Evolutionary conservation across 2,113 vertebrate species (phyloP), one percentile per base, ranked within the genome.

Genomic region (Laticauda colubrina): DNA sequence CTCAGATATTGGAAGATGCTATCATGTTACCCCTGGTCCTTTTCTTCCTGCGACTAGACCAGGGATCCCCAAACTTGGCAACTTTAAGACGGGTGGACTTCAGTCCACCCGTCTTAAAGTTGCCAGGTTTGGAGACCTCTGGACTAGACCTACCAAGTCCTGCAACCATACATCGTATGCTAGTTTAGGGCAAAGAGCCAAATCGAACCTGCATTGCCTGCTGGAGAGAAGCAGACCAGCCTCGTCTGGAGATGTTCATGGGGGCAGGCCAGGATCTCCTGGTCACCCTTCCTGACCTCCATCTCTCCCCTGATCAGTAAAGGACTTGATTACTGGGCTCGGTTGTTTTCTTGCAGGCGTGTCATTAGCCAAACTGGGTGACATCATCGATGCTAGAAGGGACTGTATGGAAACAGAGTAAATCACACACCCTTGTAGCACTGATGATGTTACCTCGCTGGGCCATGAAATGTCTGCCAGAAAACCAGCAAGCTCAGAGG

Each of bases 221-320:
- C 29, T 14, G 64, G 29, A 15, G 64, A n/a, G 29, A 69, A 64
- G 61, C 61, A 64, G 29, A 5, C 4, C 61, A 18, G 64, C 26
- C 64, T n/a, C 4, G 29, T 14, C 64, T 18, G n/a, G 64, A 75
- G n/a, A 5, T 15, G 64, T 7, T 6, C 15, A 75, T 34, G 64
- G 14, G 0, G 29, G n/a, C 29, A 29, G 3, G 26, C n/a, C 0
- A 2, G 12, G 26, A 9, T 69, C 26, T 14, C 29, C 61, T 12
- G 29, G 3, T 14, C n/a, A 1, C 12, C n/a, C 0, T 34, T 18
- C n/a, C 64, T 34, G n/a, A 3, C 6, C 64, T 1, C 14, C 64
- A 14, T 34, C 14, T 6, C 4, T 15, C 64, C 64, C 15, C 11
- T 5, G 64, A n/a, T 69, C 29, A 5, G 15, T 5, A 69, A 14